Conservation (phyloP, 2,113 vertebrate species). For the Lucifuga dentata region DNA sequence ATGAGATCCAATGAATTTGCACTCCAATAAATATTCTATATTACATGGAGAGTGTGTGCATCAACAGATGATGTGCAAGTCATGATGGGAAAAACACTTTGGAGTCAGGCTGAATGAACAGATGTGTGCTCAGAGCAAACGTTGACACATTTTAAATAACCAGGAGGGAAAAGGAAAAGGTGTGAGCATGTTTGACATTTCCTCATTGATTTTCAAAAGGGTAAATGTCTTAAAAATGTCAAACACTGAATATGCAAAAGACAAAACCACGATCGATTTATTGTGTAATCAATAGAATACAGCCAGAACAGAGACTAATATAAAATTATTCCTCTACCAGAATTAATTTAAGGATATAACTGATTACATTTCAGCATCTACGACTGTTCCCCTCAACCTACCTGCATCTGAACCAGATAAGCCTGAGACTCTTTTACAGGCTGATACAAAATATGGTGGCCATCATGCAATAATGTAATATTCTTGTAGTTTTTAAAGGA, state of each 20-base stretch:
- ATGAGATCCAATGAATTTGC: not conserved
- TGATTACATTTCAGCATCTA: no score
- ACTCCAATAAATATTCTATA: not conserved
- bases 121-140: slow-evolving; percentile 27
- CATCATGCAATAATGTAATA: no score
- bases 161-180: slow-evolving; percentile 1
- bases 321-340: no score
- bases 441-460: no score
- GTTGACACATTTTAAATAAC: slow-evolving; percentile 15
- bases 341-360: no score
- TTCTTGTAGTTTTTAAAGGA: no score
- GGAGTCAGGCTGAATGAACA: slow-evolving; percentile 6
- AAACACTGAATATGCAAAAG: slow-evolving; percentile 17
- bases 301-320: no score
- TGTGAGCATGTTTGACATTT: slow-evolving; percentile 16
- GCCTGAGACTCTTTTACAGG: no score
- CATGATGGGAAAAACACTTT: slow-evolving; percentile 9
- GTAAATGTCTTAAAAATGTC: slow-evolving; percentile 14
- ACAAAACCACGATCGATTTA: not conserved
- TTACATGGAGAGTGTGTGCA: not conserved
- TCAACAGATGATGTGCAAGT: not conserved
- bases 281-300: not conserved
- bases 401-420: no score
- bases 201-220: not conserved
- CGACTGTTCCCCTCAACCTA: no score